Evolutionary conservation across 2,888 invertebrate genomes (phyloP).

Genomic region (Drosophila yooni): DNA sequence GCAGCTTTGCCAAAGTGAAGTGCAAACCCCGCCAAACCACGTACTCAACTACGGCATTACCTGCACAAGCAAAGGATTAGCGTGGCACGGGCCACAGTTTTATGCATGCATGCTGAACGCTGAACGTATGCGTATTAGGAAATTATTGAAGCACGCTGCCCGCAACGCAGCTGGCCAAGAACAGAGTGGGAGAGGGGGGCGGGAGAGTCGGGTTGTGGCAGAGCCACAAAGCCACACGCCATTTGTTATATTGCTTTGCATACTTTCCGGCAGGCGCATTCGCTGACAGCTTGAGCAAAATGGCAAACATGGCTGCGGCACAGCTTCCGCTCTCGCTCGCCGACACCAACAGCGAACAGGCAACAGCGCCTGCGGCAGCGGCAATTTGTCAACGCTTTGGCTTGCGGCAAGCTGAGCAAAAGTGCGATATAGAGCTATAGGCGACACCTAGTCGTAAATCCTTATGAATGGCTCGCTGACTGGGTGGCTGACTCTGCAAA

Average conservation of each 20-base stretch:
- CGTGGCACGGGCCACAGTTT: slow-evolving; percentile 24
- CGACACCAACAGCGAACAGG: neutral
- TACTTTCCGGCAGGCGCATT: slow-evolving; percentile 61
- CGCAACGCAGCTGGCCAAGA: slow-evolving; percentile 3
- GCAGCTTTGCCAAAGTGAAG: slow-evolving; percentile 31
- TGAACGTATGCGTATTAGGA: slow-evolving; percentile 56
- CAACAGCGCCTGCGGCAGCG: slow-evolving; percentile 24
- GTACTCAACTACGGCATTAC: slow-evolving; percentile 8
- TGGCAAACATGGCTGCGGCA: slow-evolving; percentile 63
- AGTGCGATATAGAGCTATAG: slow-evolving; percentile 38
- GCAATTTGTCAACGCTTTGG: slow-evolving; percentile 78
- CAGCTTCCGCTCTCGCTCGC: slow-evolving; percentile 21
- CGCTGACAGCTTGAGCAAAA: slow-evolving; percentile 79
- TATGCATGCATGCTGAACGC: slow-evolving; percentile 29
- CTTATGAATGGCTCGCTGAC: slow-evolving; percentile 55
- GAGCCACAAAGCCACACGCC: slow-evolving; percentile 61
- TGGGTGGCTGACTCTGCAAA: slow-evolving; percentile 1
- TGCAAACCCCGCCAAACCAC: slow-evolving; percentile 17
- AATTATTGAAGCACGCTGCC: slow-evolving; percentile 65
- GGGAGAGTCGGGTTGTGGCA: neutral
- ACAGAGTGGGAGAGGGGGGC: neutral
- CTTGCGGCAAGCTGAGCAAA: slow-evolving; percentile 73
- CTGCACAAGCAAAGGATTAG: slow-evolving; percentile 50
- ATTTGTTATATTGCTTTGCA: slow-evolving; percentile 72
- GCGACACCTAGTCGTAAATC: slow-evolving; percentile 68